A percentile compares a stretch with the other conserved stretches of the same genome.
Evolutionary conservation across 2,888 invertebrate genomes (phyloP).

Genomic region (Cephonodes hylas): DNA sequence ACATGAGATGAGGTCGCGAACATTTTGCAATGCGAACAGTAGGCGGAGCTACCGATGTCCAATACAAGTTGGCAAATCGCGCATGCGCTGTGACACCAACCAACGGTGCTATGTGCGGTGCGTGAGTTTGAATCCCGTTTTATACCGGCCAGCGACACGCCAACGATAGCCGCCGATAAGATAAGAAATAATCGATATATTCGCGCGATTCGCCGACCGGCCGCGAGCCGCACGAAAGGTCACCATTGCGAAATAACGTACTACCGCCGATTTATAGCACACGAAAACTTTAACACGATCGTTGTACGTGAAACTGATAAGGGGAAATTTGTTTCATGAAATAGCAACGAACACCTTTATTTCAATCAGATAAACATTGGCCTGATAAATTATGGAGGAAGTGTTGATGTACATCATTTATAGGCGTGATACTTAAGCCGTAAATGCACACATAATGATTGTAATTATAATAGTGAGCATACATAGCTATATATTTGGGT

Average conservation of each 20-base stretch:
- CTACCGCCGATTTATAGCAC: constrained; percentile 36
- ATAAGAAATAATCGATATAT: constrained; percentile 66
- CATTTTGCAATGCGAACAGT: constrained; percentile 44
- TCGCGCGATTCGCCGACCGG: constrained; percentile 70
- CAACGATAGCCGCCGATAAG: constrained; percentile 64
- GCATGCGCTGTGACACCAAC: constrained; percentile 57
- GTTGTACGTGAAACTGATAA: constrained; percentile 30
- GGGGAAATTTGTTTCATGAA: background rate
- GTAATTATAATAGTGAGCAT: background rate
- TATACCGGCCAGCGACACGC: constrained; percentile 65
- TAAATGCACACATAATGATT: background rate
- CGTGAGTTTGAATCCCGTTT: constrained; percentile 60
- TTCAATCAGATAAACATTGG: background rate
- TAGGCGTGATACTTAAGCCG: background rate
- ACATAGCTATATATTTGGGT: no score
- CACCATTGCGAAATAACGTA: constrained; percentile 68
- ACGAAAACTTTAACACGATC: constrained; percentile 42
- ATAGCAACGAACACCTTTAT: background rate
- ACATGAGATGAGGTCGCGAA: background rate
- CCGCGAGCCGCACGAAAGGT: constrained; percentile 75
- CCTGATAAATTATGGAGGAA: background rate
- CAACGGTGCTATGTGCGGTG: constrained; percentile 30
- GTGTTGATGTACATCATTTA: background rate
- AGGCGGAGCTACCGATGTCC: constrained; percentile 70
- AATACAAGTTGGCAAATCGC: constrained; percentile 55